Evolutionary conservation across 1,140 invertebrate species (phyloP), one percentile per base, ranked within the genome.

Genomic region (Meloidogyne exigua): DNA sequence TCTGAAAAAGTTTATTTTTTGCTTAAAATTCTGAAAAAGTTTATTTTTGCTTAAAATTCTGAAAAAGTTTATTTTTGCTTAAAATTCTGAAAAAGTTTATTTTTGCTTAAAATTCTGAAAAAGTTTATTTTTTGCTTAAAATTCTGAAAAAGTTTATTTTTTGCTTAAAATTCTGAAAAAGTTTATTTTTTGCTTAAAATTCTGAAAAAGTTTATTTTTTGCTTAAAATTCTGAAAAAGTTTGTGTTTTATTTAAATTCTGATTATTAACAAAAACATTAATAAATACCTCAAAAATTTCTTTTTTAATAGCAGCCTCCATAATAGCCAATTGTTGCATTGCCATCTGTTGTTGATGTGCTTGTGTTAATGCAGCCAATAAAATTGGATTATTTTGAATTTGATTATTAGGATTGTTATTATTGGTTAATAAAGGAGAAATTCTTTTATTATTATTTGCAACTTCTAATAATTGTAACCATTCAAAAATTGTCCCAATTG

Each of bases 241-340:
- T 65, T 11, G 7, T 7, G 11, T 65, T 32, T 32, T 32, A 32
- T 3, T 32, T 3, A 32, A 32, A 32, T 32, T 32, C 28, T 32
- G 28, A 13, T 67, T 12, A 11, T 11, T 15, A n/a, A 12, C n/a
- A n/a, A n/a, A 39, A 68, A 28, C 28, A 3, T 32, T 67, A 5
- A 39, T 32, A n/a, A 44, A 21, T 36, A 73, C 71, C 49, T 73
- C 71, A 64, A 64, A 73, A 28, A 73, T 63, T 57, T 63, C 71
- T 36, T 63, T 73, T 36, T 62, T 73, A 21, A 73, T 73, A 62
- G 71, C 71, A 13, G 62, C 21, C 11, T 73, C 57, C 71, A 73
- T 73, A 21, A 62, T 18, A 21, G 71, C 71, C 21, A 64, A 63
- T 28, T 73, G 71, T 21, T 73, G 71, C 1, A 67, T 0, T n/a